Percentiles rank a stretch among this genome's conserved stretches.
These are phyloP conservation scores for Keiferia lycopersicella DNA, from an alignment of 2,888 invertebrate species.

Conservation along the genomic window DNA sequence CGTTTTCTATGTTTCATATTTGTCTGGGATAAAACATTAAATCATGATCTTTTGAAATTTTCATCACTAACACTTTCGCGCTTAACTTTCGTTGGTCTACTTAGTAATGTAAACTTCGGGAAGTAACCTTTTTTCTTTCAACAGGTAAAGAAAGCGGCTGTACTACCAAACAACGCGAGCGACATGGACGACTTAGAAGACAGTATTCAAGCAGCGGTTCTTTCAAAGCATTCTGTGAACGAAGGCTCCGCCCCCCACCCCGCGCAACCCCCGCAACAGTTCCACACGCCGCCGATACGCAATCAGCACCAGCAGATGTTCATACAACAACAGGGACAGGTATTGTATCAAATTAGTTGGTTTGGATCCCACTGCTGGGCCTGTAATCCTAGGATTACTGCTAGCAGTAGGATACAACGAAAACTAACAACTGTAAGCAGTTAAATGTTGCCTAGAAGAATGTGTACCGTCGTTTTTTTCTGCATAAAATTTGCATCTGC, in stretches of 20 bases:
- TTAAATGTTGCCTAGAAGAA: no score
- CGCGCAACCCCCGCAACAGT: constrained; percentile 50
- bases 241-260: constrained; percentile 43
- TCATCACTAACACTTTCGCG: no score
- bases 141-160: constrained; percentile 61
- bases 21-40: no score
- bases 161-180: constrained; percentile 71
- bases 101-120: neutral
- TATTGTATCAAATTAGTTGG: neutral
- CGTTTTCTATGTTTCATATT: no score
- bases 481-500: no score
- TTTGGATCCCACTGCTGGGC: no score
- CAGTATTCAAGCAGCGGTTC: constrained; percentile 77
- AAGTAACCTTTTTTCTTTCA: neutral
- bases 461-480: no score
- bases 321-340: constrained; percentile 48
- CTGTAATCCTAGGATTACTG: no score
- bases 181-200: constrained; percentile 79
- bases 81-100: no score
- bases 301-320: constrained; percentile 51
- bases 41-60: no score
- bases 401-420: no score
- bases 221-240: constrained; percentile 63
- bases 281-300: constrained; percentile 48
- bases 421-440: no score